Evolutionary conservation across 2,888 invertebrate species (phyloP).

Genomic region (Hypercompe scribonia): DNA sequence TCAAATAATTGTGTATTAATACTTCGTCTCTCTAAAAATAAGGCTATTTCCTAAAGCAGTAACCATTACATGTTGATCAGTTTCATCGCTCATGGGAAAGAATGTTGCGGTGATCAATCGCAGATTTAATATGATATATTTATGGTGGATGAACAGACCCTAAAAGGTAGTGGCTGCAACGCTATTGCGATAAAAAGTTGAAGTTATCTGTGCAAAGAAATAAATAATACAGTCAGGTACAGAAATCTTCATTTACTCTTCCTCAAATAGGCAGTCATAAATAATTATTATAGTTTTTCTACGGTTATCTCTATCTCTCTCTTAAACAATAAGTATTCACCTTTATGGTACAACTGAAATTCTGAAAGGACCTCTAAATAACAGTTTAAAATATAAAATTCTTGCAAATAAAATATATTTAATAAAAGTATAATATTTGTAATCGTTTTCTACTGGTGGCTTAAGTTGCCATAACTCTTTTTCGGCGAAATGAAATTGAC

Average conservation of each 20-base stretch:
- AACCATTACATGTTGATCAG: not conserved
- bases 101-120: slow-evolving; percentile 38
- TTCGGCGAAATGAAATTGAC: no score
- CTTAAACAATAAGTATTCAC: not conserved
- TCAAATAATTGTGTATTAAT: not conserved
- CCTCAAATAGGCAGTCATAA: slow-evolving; percentile 21
- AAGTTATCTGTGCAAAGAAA: slow-evolving; percentile 24
- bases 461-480: no score
- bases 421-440: no score
- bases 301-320: not conserved
- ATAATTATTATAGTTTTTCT: slow-evolving; percentile 10
- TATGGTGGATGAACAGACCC: slow-evolving; percentile 43
- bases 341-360: not conserved
- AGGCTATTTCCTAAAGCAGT: not conserved
- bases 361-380: not conserved
- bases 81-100: slow-evolving; percentile 28
- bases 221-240: slow-evolving; percentile 33
- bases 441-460: no score
- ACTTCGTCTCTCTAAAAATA: not conserved
- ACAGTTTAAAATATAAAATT: no score
- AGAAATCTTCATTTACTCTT: slow-evolving; percentile 23
- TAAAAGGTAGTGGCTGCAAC: slow-evolving; percentile 42
- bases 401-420: no score
- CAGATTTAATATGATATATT: slow-evolving; percentile 49
- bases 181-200: slow-evolving; percentile 43